Conservation (phyloP, 2,113 vertebrate genomes). For the Butorides virescens region DNA sequence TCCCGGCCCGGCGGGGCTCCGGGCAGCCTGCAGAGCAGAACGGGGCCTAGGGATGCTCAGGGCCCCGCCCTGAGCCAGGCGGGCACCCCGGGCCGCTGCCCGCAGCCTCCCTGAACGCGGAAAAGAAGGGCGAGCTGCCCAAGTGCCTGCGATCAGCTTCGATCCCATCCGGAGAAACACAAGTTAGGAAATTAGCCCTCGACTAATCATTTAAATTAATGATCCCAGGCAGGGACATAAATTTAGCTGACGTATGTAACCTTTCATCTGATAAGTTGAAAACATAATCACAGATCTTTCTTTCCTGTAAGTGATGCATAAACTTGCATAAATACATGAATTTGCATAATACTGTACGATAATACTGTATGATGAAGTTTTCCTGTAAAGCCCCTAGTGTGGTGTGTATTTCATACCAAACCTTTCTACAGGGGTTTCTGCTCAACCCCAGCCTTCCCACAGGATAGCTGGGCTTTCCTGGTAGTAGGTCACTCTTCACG, state of each 20-base stretch:
- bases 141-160: rapidly evolving
- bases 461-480: background rate
- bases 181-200: background rate
- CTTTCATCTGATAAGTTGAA: background rate
- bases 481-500: rapidly evolving
- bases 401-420: background rate
- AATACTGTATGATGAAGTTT: background rate
- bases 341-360: background rate
- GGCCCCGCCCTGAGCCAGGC: background rate
- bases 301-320: background rate
- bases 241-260: background rate
- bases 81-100: rapidly evolving
- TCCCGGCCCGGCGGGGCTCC: background rate
- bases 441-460: rapidly evolving
- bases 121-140: background rate
- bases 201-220: background rate
- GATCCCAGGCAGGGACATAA: background rate
- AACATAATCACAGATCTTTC: background rate
- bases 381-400: background rate
- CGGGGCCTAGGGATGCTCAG: rapidly evolving
- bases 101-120: too few species aligned
- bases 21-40: background rate
- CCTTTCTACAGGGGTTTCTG: background rate
- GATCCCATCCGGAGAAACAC: background rate
- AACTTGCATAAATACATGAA: background rate